Base-by-base conservation (phyloP, 2,888 invertebrate species). In the Andrena trimmerana region DNA sequence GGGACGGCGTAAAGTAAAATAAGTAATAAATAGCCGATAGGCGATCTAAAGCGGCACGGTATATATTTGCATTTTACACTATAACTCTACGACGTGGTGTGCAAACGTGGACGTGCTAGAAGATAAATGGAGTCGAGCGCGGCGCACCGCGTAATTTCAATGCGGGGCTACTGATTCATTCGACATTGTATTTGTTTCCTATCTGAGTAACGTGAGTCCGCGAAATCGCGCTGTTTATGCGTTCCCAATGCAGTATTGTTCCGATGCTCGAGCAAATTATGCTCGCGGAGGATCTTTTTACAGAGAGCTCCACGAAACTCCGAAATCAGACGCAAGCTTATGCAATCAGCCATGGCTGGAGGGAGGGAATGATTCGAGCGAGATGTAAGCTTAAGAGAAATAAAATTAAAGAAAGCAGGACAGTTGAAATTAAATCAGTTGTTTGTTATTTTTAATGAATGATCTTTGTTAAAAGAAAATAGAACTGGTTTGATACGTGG, bases 21-120 rank as follows among this genome's bases (percentile, higher is more conserved):
- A 72, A 57, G 68, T 71, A 63, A 83, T 83, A 83, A 83, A 83
- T 70, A 83, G 66, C 75, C 74, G 83, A 72, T 83, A 83, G 57
- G 42, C 36, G 82, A 83, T 83, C 76, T 81, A 73, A 81, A 81
- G 33, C 68, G 82, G 68, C 59, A 74, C 82, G 63, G 67, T 67
- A 67, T 78, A 81, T 69, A 81, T 81, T 81, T 81, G 82, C 74
- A 81, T 68, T 81, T 81, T 73, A 59, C 74, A 10, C 67, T 68
- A 50, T 63, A 57, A 78, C 50, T 50, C 63, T 59, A 33, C 60
- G 70, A 62, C n/a, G 52, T 24, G 31, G 79, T 16, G 80, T 31
- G 24, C 36, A 63, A 50, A 68, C 60, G 73, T 42, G 50, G 68
- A 81, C 74, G 59, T 13, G 60, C 66, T 66, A 29, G 65, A 71